Percentiles rank a stretch among this genome's conserved stretches.
phyloP scores from a whole-genome alignment of 2,113 vertebrate genomes.

The human (Homo sapiens) region GRCh38 chr15:39603001-39603500 shows the following conservation, averaged over 20 bases:
- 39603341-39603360: background rate
- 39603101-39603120: background rate
- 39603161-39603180: background rate
- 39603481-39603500: background rate
- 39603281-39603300: background rate
- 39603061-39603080: background rate
- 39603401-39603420: background rate
- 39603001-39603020: background rate
- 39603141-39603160: background rate
- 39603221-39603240: background rate
- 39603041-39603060: background rate
- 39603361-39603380: background rate
- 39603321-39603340: background rate
- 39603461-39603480: background rate
- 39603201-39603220: background rate
- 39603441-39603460: background rate
- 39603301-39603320: background rate
- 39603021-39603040: background rate
- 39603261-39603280: background rate
- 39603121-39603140: background rate
- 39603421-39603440: background rate
- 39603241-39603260: background rate
- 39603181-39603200: background rate
- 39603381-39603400: background rate
- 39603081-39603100: background rate